These are phyloP conservation scores for Hiodon tergisus DNA, from an alignment of 2,113 vertebrate genomes.

Conservation along the genomic window DNA sequence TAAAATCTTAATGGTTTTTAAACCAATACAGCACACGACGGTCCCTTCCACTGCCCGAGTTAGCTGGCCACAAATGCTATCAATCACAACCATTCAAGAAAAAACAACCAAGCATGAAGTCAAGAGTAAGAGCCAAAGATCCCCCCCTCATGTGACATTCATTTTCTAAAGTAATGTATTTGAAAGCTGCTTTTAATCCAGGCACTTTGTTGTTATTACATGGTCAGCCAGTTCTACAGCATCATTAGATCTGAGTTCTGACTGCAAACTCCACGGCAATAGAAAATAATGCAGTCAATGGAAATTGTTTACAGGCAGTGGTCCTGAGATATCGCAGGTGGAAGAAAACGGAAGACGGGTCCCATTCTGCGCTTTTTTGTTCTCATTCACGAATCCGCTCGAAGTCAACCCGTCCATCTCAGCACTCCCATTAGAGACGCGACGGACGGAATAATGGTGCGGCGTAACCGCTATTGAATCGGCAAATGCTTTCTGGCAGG, in stretches of 20 bases:
- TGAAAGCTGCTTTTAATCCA: neutral
- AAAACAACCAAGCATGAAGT: neutral
- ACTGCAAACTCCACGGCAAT: neutral
- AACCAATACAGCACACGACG: no score
- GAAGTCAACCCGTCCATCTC: neutral
- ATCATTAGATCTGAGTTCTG: neutral
- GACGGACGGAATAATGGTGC: no score
- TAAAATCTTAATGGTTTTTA: no score
- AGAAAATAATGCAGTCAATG: neutral
- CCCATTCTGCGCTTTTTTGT: neutral
- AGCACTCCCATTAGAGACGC: neutral
- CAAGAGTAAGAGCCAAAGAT: neutral
- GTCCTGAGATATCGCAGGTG: neutral
- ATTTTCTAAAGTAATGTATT: neutral
- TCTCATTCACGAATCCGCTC: neutral
- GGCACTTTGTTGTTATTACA: neutral
- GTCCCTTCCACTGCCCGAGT: no score
- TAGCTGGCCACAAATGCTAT: neutral
- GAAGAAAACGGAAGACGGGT: neutral
- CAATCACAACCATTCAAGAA: neutral
- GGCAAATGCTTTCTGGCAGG: neutral
- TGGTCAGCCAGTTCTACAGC: neutral
- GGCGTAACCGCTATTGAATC: neutral
- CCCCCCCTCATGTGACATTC: constrained; percentile 8
- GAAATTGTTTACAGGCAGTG: neutral